Percentiles rank a stretch among this genome's conserved stretches.
These are phyloP conservation scores for Gryllus bimaculatus DNA, from an alignment of 1,140 invertebrate genomes.

Conservation along the genomic window DNA sequence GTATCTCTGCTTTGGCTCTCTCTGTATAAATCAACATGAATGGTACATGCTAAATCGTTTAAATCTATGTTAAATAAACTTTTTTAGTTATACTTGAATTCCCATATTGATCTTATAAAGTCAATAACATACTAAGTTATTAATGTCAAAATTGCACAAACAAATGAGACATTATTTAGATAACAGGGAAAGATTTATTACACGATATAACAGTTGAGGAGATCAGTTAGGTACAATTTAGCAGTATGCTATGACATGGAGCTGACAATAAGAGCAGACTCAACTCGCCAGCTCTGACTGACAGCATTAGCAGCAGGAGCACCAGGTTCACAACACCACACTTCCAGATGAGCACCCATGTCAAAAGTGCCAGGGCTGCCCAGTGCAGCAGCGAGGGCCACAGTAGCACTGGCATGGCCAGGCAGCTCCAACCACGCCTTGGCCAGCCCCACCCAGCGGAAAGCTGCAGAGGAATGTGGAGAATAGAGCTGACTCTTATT, in stretches of 20 bases:
- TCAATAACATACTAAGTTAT: too few species aligned
- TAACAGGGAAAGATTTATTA: too few species aligned
- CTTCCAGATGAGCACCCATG: slow-evolving; percentile 34
- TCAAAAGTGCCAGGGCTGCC: slow-evolving; percentile 36
- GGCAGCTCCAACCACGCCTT: slow-evolving; percentile 32
- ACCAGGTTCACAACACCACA: slow-evolving; percentile 33
- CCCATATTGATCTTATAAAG: too few species aligned
- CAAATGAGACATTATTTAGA: too few species aligned
- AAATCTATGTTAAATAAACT: too few species aligned
- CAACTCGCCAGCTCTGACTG: slow-evolving; percentile 35
- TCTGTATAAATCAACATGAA: too few species aligned
- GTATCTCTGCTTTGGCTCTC: too few species aligned
- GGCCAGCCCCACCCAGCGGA: slow-evolving; percentile 37
- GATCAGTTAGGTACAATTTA: not conserved
- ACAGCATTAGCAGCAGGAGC: slow-evolving; percentile 35
- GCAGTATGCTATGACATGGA: not conserved
- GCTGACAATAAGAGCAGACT: slow-evolving; percentile 35
- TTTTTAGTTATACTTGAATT: too few species aligned
- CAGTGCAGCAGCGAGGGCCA: slow-evolving; percentile 33
- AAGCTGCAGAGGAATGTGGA: slow-evolving; percentile 36
- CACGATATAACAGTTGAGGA: too few species aligned
- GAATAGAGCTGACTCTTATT: slow-evolving; percentile 32
- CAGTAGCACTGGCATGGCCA: slow-evolving; percentile 27
- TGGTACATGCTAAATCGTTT: too few species aligned
- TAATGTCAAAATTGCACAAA: too few species aligned